Evolutionary conservation across 2,113 vertebrate species (phyloP).

Genomic region (Albula glossodonta): DNA sequence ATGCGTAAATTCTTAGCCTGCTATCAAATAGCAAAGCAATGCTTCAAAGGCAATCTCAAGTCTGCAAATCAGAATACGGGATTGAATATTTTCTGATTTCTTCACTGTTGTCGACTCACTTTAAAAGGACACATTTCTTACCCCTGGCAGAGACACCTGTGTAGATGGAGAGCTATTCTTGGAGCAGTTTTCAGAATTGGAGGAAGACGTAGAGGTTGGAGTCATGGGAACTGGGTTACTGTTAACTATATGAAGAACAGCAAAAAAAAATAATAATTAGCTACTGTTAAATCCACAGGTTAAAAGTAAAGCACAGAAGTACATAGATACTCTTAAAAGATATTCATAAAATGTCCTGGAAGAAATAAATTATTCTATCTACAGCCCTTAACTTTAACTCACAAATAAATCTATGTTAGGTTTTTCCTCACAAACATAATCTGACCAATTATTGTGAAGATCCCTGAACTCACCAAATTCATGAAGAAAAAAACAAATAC

Average conservation of each 20-base stretch:
- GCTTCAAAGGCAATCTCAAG: not conserved
- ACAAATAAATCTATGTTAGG: too few species aligned
- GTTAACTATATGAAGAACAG: slow-evolving; percentile 74
- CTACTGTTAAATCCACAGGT: not conserved
- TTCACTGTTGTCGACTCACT: not conserved
- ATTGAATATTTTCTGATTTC: slow-evolving; percentile 1
- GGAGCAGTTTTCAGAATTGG: slow-evolving; percentile 91
- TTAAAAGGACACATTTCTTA: slow-evolving; percentile 55
- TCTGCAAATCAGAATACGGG: not conserved
- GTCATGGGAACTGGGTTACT: slow-evolving; percentile 90
- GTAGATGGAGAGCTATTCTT: slow-evolving; percentile 87
- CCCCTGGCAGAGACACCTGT: slow-evolving; percentile 82
- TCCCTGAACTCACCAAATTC: too few species aligned
- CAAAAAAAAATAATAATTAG: slow-evolving; percentile 36
- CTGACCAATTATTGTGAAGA: too few species aligned
- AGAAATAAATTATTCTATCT: not conserved
- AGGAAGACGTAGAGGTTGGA: slow-evolving; percentile 95
- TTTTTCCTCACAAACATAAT: too few species aligned
- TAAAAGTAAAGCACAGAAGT: not conserved
- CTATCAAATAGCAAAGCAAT: not conserved
- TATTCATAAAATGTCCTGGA: not conserved
- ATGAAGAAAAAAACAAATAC: not conserved
- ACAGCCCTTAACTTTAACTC: too few species aligned
- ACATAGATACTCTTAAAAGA: not conserved
- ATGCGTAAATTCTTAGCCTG: not conserved